Conservation (phyloP, 1,140 invertebrate genomes). For the Drosophila sucinea region DNA sequence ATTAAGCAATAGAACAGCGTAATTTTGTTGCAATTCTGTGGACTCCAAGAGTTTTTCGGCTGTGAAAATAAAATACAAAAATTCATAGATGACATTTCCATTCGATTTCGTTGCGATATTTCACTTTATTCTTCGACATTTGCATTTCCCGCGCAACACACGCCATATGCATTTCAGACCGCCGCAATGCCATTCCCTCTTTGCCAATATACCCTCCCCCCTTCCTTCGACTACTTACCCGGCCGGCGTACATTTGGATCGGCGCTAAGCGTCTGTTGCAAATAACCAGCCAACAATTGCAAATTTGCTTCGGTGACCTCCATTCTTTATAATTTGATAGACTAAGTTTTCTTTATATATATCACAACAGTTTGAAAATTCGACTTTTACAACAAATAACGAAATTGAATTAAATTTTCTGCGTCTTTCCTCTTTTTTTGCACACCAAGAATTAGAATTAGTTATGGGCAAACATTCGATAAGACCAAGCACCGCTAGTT, state of each 20-base stretch:
- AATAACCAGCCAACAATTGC: slow-evolving; percentile 90
- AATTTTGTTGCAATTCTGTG: slow-evolving; percentile 95
- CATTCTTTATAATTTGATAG: slow-evolving; percentile 85
- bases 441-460: neutral
- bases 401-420: slow-evolving; percentile 2
- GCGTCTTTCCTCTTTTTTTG: neutral
- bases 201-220: neutral
- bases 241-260: slow-evolving; percentile 91
- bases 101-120: neutral
- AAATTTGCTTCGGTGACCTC: slow-evolving; percentile 93
- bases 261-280: slow-evolving; percentile 94
- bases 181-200: neutral
- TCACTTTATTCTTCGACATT: slow-evolving; percentile 17
- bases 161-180: slow-evolving; percentile 35
- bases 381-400: slow-evolving; percentile 45
- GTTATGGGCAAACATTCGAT: neutral
- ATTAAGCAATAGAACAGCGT: slow-evolving; percentile 92
- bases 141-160: slow-evolving; percentile 62
- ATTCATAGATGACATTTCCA: neutral
- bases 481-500: neutral
- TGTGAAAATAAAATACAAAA: slow-evolving; percentile 81
- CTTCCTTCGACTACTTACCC: slow-evolving; percentile 86
- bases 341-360: slow-evolving; percentile 25
- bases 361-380: slow-evolving; percentile 12
- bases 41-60: slow-evolving; percentile 97